Evolutionary conservation across 2,888 invertebrate species (phyloP), one percentile per base, ranked within the genome.

Genomic region (Scaptomyza polygonia): DNA sequence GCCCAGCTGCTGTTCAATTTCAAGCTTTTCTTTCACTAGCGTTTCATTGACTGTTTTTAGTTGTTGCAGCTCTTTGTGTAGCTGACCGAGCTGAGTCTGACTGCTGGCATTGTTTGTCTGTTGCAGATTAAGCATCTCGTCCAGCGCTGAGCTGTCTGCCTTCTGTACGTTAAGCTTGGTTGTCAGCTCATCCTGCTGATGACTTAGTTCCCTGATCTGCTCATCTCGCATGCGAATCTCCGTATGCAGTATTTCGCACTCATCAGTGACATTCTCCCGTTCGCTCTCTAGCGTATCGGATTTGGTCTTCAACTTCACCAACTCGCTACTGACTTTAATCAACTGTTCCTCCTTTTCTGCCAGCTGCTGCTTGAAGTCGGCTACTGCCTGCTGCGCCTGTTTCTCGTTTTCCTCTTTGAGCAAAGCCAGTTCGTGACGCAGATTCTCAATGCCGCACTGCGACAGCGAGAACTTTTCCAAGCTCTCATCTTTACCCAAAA

Each of bases 381-480:
- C 32, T 8, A 69, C 44, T 0, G 68, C 43, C 59, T 73, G 78
- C 47, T 67, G 71, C n/a, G 79, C 79, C 64, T 86, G 88, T 42
- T 77, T 86, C 14, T 84, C 88, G 54, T 78, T 80, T 11, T 90
- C 90, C 49, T 87, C 83, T 49, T 88, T 89, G 18, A 88, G 77
- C 18, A 85, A 62, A 18, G 72, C 58, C 56, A 90, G 52, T 25
- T 90, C 90, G 6, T 74, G 67, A 14, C 88, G 85, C 30, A 89
- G 75, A 69, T 91, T 89, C 53, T 91, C 88, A 36, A 90, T 83
- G 34, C 88, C 88, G 67, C 86, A 73, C 49, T 89, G 63, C 0
- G 90, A 89, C 11, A 90, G 66, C 2, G 88, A 86, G 65, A 91
- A 86, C 47, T 91, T 90, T 67, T 91, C 91, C 32, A 93, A 77